phyloP scores from a whole-genome alignment of 2,113 vertebrate genomes.

The Thalassoma bifasciatum region DNA sequence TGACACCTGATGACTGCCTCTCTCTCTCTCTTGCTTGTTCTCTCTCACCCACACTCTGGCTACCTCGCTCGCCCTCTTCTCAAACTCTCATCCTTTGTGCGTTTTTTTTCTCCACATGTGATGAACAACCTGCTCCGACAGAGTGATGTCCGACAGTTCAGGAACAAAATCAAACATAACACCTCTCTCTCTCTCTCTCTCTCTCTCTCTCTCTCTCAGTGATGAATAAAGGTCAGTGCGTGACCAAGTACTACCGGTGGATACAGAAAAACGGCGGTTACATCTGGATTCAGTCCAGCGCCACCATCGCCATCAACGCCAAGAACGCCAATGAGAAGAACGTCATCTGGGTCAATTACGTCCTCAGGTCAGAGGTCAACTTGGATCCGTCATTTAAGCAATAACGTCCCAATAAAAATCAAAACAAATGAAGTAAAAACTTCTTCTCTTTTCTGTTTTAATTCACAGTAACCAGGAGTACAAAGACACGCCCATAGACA shows the following conservation, averaged over 20 bases:
- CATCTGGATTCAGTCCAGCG: constrained; percentile 99
- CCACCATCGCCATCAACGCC: constrained; percentile 96
- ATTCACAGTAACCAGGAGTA: constrained; percentile 91
- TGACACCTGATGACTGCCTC: constrained; percentile 60
- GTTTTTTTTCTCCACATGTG: not conserved
- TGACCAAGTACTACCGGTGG: constrained; percentile 99
- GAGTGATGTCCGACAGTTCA: not conserved
- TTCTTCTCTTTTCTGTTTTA: not conserved
- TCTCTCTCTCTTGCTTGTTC: no score
- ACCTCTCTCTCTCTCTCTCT: constrained; percentile 1
- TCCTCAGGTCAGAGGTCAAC: constrained; percentile 90
- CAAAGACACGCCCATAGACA: constrained; percentile 97
- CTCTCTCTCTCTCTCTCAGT: constrained; percentile 79
- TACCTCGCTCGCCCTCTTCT: not conserved
- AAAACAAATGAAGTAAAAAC: no score
- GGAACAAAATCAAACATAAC: constrained; percentile 5
- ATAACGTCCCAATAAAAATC: no score
- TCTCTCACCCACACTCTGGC: not conserved
- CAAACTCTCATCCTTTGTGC: not conserved
- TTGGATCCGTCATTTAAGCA: no score
- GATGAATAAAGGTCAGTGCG: constrained; percentile 98
- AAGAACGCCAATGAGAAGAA: constrained; percentile 98
- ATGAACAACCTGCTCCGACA: constrained; percentile 23
- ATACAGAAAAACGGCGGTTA: constrained; percentile 98
- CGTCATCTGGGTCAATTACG: constrained; percentile 99